A percentile compares a stretch with the other conserved stretches of the same genome.
phyloP scores from a whole-genome alignment of 2,797 vertebrate species.

The Rhodeus uyekii region DNA sequence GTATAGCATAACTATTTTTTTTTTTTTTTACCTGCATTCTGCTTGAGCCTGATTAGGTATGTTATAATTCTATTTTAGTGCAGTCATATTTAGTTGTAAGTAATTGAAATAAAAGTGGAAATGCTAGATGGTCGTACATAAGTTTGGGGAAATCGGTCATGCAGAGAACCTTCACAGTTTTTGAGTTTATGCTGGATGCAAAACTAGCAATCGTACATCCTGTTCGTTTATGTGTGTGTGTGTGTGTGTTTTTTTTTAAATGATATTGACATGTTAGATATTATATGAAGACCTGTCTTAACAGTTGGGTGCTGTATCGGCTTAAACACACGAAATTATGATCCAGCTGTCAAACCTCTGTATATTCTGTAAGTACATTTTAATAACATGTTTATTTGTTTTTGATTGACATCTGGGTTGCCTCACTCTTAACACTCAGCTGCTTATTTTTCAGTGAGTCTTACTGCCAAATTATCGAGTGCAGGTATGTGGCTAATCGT shows the following conservation, averaged over 20 bases:
- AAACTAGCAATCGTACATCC: neutral
- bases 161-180: neutral
- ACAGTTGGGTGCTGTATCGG: neutral
- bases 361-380: slow-evolving; percentile 36
- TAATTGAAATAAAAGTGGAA: neutral
- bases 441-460: slow-evolving; percentile 42
- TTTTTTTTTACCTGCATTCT: neutral
- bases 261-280: neutral
- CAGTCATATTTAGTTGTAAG: neutral
- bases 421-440: neutral
- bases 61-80: neutral
- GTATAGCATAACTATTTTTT: neutral
- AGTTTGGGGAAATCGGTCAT: neutral
- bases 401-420: neutral
- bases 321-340: slow-evolving; percentile 20
- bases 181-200: neutral
- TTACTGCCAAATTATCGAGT: slow-evolving; percentile 15
- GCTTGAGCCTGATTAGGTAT: neutral
- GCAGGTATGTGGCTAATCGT: slow-evolving; percentile 32
- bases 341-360: neutral
- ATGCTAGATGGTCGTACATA: neutral
- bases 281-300: neutral
- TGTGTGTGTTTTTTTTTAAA: neutral
- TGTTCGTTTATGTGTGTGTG: neutral
- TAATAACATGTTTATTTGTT: neutral